Conservation (phyloP, 2,113 vertebrate species). For the Mormyrus lacerda region DNA sequence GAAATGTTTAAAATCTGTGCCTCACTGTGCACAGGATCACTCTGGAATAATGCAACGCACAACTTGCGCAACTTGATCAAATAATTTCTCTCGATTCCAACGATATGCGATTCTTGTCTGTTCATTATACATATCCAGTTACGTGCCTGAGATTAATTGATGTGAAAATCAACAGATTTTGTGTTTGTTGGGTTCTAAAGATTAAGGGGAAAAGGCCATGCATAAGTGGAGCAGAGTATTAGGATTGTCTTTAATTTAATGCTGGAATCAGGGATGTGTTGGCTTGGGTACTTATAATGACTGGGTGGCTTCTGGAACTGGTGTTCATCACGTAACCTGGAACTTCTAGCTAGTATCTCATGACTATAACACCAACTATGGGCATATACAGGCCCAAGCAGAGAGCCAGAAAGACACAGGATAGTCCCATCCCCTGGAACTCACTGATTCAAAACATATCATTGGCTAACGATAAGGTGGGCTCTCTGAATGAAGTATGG, state of each 20-base stretch:
- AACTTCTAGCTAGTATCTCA: not conserved
- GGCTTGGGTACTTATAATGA: not conserved
- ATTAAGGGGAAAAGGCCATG: not conserved
- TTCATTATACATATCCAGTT: too few species aligned
- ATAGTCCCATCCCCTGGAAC: not conserved
- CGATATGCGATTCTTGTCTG: too few species aligned
- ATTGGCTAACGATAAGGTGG: not conserved
- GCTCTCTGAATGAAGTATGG: not conserved
- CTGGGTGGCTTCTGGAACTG: not conserved
- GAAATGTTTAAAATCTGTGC: too few species aligned
- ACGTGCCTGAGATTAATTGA: too few species aligned
- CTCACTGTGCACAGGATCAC: too few species aligned
- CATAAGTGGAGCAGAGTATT: not conserved
- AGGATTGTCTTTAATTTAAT: not conserved
- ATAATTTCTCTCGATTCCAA: too few species aligned
- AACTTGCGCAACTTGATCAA: too few species aligned
- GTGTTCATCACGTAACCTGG: not conserved
- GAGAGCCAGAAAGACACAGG: not conserved
- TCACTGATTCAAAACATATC: not conserved
- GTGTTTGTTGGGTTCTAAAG: not conserved
- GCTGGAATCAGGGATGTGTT: not conserved
- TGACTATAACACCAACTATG: not conserved
- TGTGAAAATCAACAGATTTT: too few species aligned
- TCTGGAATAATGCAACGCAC: too few species aligned
- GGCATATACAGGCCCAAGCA: not conserved